Evolutionary conservation across 2,797 vertebrate species (phyloP).

Genomic region (Enteromius trimaculatus): DNA sequence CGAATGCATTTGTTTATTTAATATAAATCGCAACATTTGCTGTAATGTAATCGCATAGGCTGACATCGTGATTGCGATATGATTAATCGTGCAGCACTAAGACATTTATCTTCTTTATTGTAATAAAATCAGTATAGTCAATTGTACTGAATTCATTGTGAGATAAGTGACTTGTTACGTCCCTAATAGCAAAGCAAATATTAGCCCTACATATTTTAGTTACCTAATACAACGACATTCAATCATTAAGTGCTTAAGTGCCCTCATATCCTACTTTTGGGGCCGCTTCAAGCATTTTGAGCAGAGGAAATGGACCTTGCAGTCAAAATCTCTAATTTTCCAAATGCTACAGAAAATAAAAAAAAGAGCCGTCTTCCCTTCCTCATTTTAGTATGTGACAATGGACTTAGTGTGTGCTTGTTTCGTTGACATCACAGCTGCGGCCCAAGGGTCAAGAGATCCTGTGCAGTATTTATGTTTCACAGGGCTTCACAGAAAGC

Average conservation of each 20-base stretch:
- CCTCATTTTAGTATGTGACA: constrained; percentile 27
- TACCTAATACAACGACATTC: not conserved
- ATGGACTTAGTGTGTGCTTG: constrained; percentile 24
- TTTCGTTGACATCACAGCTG: constrained; percentile 53
- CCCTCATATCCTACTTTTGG: not conserved
- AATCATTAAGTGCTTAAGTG: not conserved
- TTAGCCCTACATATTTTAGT: not conserved
- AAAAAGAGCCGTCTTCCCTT: not conserved
- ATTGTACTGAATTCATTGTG: not conserved
- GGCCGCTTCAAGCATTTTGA: constrained; percentile 2
- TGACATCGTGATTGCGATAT: too few species aligned
- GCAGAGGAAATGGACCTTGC: not conserved
- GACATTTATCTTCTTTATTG: too few species aligned
- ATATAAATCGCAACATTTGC: too few species aligned
- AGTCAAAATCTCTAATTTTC: not conserved
- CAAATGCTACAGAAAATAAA: constrained; percentile 2
- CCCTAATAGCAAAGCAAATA: not conserved
- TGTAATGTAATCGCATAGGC: too few species aligned
- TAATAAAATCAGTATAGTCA: too few species aligned
- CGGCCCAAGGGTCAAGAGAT: constrained; percentile 20
- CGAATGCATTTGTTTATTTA: too few species aligned
- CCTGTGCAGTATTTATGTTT: constrained; percentile 5
- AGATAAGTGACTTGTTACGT: not conserved
- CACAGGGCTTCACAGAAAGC: not conserved
- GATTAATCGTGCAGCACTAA: too few species aligned